Conservation (phyloP, 1,140 invertebrate genomes). For the Pseudomyrmex sp. region DNA sequence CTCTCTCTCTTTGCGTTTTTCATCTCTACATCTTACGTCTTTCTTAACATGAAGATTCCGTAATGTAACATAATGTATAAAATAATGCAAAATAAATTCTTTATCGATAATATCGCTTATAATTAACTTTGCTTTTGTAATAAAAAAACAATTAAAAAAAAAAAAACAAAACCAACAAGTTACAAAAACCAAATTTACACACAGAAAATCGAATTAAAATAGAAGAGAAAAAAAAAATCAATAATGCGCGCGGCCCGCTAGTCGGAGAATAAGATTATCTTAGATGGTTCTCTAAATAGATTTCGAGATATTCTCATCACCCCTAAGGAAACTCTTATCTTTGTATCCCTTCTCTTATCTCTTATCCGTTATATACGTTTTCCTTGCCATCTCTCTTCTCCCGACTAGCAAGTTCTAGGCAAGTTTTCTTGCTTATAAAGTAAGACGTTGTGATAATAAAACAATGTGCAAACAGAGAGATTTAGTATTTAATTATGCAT, state of each 20-base stretch:
- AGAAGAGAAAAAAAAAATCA: constrained; percentile 66
- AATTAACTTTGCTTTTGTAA: too few species aligned
- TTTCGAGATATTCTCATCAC: constrained; percentile 75
- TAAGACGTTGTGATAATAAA: constrained; percentile 27
- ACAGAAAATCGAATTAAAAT: not conserved
- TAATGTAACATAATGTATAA: not conserved
- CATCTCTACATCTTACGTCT: constrained; percentile 32
- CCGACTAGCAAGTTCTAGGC: constrained; percentile 63
- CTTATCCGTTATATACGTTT: constrained; percentile 72
- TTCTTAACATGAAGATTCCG: not conserved
- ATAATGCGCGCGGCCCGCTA: constrained; percentile 19
- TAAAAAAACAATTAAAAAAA: too few species aligned
- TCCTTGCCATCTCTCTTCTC: constrained; percentile 52
- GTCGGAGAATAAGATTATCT: constrained; percentile 70
- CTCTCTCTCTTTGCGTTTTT: constrained; percentile 60
- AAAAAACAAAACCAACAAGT: not conserved
- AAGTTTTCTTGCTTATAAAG: constrained; percentile 47
- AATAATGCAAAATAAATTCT: not conserved
- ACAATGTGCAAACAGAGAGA: not conserved
- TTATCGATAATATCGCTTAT: not conserved
- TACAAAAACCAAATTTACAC: constrained; percentile 38
- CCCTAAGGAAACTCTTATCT: constrained; percentile 76
- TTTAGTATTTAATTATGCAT: constrained; percentile 2
- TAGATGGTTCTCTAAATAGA: constrained; percentile 80
- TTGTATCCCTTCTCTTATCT: constrained; percentile 74